Base-by-base conservation (phyloP, 2,113 vertebrate species). In the Anhinga anhinga region DNA sequence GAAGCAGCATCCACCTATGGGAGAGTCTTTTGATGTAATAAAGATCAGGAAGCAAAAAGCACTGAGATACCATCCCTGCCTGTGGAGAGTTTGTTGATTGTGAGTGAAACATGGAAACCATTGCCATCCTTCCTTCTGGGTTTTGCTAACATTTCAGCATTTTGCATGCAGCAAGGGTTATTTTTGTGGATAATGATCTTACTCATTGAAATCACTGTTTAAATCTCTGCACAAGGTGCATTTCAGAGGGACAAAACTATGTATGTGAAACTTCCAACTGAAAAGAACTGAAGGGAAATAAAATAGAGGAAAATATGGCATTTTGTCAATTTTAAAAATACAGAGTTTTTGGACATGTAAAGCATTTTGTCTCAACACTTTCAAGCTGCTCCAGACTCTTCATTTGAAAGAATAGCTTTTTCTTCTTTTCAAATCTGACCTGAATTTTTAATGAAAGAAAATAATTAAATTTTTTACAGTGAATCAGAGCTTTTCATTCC, bases 301-400 rank as follows among this genome's bases (percentile, higher is more conserved):
- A 77, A 59, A 61, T 5, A 56, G 7, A 8, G 16, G 7, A 4
- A 81, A 74, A 74, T 6, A 61, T 0, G 1, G 13, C 0, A 4
- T 62, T 86, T 84, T 78, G 19, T n/a, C 45, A 50, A 5, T 45
- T 81, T 70, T 50, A 27, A 81, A 70, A 83, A 63, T 6, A 69
- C 2, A 36, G n/a, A 38, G 7, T 8, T 59, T 93, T 77, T 59
- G 7, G 36, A 77, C 77, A 47, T 3, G 14, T n/a, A 66, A 63
- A 74, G 15, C 34, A 42, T 49, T 91, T 93, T 84, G 18, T 53
- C 36, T 49, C 82, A 73, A 40, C 11, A 16, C 25, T 82, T 84
- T 36, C 22, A 55, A 59, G 49, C 5, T 23, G 9, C 8, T 56
- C 53, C 2, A 0, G 21, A n/a, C 5, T 50, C 29, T 42, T 83